Evolutionary conservation across 2,797 vertebrate species (phyloP).

Genomic region (Molossus molossus): DNA sequence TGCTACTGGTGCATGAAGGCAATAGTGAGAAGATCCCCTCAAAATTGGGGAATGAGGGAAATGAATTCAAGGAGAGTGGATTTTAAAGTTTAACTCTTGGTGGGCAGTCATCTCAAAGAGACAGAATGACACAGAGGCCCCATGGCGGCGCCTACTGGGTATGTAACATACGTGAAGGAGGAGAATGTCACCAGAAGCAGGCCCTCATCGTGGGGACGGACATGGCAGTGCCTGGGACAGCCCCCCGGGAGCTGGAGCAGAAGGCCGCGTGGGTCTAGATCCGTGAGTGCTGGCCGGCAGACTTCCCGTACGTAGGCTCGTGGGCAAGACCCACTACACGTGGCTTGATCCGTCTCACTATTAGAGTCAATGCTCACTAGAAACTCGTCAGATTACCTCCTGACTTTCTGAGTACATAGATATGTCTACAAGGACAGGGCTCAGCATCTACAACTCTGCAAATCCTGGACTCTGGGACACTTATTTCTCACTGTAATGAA

Average conservation of each 20-base stretch:
- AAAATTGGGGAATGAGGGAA: constrained; percentile 44
- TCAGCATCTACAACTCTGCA: background rate
- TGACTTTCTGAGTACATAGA: constrained; percentile 57
- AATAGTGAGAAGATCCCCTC: constrained; percentile 11
- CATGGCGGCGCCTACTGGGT: background rate
- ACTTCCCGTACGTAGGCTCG: background rate
- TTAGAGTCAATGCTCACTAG: background rate
- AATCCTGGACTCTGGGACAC: background rate
- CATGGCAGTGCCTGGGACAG: background rate
- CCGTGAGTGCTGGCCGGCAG: background rate
- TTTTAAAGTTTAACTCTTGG: constrained; percentile 61
- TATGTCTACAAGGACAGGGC: background rate
- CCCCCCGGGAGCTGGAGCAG: too few relatives aligned
- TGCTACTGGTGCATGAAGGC: constrained; percentile 48
- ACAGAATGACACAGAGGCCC: background rate
- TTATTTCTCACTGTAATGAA: background rate
- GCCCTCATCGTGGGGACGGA: background rate
- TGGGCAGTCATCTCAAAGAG: background rate
- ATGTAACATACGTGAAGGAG: background rate
- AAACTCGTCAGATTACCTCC: constrained; percentile 47
- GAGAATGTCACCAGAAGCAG: background rate
- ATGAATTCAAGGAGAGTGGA: constrained; percentile 14
- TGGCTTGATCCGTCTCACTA: background rate
- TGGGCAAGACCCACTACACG: constrained; percentile 20
- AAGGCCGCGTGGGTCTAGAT: background rate